A percentile compares a stretch with the other conserved stretches of the same genome.
Evolutionary conservation across 2,113 vertebrate genomes (phyloP).

Genomic region (Prochilodus magdalenae): DNA sequence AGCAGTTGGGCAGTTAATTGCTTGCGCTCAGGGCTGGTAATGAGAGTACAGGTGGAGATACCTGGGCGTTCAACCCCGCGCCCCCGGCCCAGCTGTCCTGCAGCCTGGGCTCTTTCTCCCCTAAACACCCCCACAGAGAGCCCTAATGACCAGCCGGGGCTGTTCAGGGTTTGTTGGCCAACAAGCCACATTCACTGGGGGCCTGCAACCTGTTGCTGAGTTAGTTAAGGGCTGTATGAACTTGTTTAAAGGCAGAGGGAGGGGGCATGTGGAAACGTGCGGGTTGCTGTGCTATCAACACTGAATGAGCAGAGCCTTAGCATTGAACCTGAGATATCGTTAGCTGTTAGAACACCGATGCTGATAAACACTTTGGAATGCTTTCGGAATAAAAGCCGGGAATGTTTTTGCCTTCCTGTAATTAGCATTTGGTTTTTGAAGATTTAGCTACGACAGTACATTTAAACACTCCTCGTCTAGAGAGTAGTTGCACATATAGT

Average conservation of each 20-base stretch:
- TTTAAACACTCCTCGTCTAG: too few relatives aligned
- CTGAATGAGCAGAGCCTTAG: too few relatives aligned
- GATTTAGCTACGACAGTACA: too few relatives aligned
- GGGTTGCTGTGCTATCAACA: too few relatives aligned
- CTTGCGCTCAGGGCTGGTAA: constrained; percentile 56
- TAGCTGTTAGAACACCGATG: too few relatives aligned
- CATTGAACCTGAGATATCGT: too few relatives aligned
- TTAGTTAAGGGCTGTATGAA: constrained; percentile 51
- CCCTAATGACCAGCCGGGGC: constrained; percentile 62
- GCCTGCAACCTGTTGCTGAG: constrained; percentile 57
- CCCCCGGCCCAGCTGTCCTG: constrained; percentile 63
- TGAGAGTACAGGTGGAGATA: constrained; percentile 64
- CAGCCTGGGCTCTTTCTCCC: constrained; percentile 53
- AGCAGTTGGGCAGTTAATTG: constrained; percentile 62
- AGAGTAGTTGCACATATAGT: too few relatives aligned
- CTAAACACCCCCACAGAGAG: constrained; percentile 56
- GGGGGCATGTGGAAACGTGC: not conserved
- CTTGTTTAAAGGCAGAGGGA: constrained; percentile 16
- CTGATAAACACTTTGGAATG: too few relatives aligned
- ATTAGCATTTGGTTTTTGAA: too few relatives aligned
- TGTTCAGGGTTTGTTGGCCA: constrained; percentile 62
- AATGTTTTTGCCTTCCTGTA: too few relatives aligned
- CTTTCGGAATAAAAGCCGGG: too few relatives aligned
- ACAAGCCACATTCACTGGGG: constrained; percentile 60
- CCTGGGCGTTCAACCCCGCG: constrained; percentile 55